Conservation (phyloP, 2,888 invertebrate genomes). For the Crepidodera aurea region DNA sequence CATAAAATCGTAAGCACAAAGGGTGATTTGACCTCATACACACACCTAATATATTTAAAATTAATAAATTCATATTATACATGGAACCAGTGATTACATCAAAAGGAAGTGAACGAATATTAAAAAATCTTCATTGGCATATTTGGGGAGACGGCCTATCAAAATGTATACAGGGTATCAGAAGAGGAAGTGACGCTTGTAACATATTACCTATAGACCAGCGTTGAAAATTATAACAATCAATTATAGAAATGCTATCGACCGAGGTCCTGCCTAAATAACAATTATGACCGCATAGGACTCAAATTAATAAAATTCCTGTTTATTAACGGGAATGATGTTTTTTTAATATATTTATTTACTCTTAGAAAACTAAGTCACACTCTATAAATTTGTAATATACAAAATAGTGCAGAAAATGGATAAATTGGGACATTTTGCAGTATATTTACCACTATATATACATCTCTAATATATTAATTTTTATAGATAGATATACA, state of each 20-base stretch:
- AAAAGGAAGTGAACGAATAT: constrained; percentile 19
- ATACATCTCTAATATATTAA: constrained; percentile 5
- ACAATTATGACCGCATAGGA: too few species aligned
- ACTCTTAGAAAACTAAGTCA: constrained; percentile 23
- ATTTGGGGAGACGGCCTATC: constrained; percentile 14
- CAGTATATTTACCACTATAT: constrained; percentile 8
- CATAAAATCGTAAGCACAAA: constrained; percentile 19
- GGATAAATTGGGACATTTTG: constrained; percentile 23
- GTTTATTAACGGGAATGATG: too few species aligned
- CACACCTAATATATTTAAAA: constrained; percentile 7
- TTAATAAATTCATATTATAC: constrained; percentile 25
- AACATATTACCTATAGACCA: not conserved
- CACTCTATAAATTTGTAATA: constrained; percentile 11
- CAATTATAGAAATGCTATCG: too few species aligned
- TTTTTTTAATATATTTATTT: constrained; percentile 14
- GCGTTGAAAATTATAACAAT: not conserved
- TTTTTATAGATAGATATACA: too few species aligned
- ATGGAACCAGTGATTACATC: constrained; percentile 16
- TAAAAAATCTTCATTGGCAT: constrained; percentile 12
- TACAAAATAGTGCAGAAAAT: constrained; percentile 18
- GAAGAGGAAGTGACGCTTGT: constrained; percentile 9
- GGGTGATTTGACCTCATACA: constrained; percentile 23
- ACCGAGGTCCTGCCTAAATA: too few species aligned
- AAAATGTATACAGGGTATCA: constrained; percentile 13
- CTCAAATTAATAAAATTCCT: too few species aligned